Evolutionary conservation across 2,888 invertebrate genomes (phyloP), one percentile per base, ranked within the genome.

Genomic region (Volucella inanis): DNA sequence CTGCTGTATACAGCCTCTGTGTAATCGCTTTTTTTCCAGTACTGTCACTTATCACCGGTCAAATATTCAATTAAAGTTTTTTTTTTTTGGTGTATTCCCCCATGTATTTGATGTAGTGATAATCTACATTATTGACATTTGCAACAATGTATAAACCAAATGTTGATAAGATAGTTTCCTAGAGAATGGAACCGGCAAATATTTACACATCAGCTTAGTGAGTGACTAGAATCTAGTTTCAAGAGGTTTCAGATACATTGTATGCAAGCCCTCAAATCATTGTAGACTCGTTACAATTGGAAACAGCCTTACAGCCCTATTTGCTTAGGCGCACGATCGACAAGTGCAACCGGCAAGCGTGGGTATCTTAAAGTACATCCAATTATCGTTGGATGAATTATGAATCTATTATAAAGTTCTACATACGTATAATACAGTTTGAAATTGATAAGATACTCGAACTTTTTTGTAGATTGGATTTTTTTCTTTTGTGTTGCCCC

Each of bases 111-210:
- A 31, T 31, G 31, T 6, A 31, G 6, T 31, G 31, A 31, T 31
- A 79, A 84, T 80, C 55, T 65, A 54, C 47, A 49, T 15, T 45
- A 72, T 82, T 81, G 81, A 82, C 77, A 65, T 67, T 76, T 70
- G 80, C 84, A 80, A 79, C 83, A 83, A 50, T 54, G 83, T 79
- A 50, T 12, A n/a, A 15, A 10, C 4, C 39, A 22, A 4, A 2
- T 9, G 11, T 49, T 41, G 71, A 81, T 81, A 82, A 71, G 71
- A 43, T 15, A 49, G 39, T 49, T 64, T 55, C 47, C 31, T 39
- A 11, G 14, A 18, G 31, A 54, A 47, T 49, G n/a, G 59, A 64
- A 22, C 2, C 15, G 11, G 47, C 67, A 76, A 76, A 76, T 76
- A 76, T 76, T 68, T 68, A 61, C 45, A 8, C 43, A 47, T 47